Base-by-base conservation (phyloP, 2,888 invertebrate genomes). In the Prosopocoilus inquinatus region DNA sequence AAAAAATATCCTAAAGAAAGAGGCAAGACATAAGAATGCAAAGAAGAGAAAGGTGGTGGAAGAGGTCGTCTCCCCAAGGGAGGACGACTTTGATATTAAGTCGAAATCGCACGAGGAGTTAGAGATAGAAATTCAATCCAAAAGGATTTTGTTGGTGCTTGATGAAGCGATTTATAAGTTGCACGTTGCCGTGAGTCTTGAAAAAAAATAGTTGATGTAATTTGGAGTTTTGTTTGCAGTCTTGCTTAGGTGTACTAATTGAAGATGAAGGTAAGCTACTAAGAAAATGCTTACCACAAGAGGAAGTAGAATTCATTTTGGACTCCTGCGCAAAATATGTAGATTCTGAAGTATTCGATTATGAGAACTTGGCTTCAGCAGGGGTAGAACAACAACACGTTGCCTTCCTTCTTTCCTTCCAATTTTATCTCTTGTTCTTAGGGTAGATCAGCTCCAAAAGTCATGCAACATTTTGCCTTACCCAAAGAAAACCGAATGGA, bases 91-190 rank as follows among this genome's bases (percentile, higher is more conserved):
- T 20, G 51, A 35, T 9, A 58, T 64, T 13, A 45, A 48, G 11
- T 43, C 51, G 32, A 61, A 57, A 12, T 51, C 59, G 9, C 58
- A 60, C 2, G 63, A 64, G 35, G 66, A 72, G 43, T 75, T 82
- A 58, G 82, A 82, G 59, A 64, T 83, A 61, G 79, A 81, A 65
- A 82, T 84, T 50, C 82, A 83, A 71, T 76, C 79, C 2, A 81
- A 82, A 55, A 75, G 84, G 28, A 79, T 84, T 45, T 77, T 80
- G 0, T 79, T 79, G 62, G 80, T 83, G 49, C 63, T 84, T 5
- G 77, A 81, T 53, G 80, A 79, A 53, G 73, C 79, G 0, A 72
- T 83, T 2, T 75, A 77, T 51, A 81, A 81, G 64, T 75, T 79
- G 9, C 78, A 79, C 59, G 68, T 82, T n/a, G 75, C 79, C 16